These are phyloP conservation scores for Dipus sagitta DNA, from an alignment of 2,797 vertebrate species.

Conservation along the genomic window DNA sequence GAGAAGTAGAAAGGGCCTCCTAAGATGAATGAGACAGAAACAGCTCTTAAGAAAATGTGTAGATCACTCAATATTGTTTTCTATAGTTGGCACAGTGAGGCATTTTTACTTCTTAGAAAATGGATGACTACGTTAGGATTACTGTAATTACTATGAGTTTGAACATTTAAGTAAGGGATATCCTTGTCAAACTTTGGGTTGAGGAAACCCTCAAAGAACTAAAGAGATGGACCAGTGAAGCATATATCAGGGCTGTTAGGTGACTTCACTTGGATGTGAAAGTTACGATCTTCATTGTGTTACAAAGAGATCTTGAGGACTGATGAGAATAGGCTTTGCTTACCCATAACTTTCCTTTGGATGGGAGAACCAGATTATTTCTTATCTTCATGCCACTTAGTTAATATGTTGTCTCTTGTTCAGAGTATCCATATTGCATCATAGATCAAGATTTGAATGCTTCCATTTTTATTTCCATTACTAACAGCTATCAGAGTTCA, in stretches of 20 bases:
- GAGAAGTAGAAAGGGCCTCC: neutral
- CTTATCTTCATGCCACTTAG: neutral
- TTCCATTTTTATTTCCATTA: neutral
- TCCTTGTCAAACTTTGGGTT: neutral
- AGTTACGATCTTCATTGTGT: neutral
- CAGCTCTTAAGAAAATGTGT: neutral
- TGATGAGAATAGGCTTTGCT: neutral
- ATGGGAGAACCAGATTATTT: neutral
- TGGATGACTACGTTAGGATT: neutral
- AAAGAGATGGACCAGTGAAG: neutral
- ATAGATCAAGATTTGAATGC: constrained; percentile 5
- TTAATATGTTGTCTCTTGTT: neutral
- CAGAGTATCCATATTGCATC: neutral
- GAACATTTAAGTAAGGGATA: neutral
- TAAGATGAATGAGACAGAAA: neutral
- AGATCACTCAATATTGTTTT: neutral
- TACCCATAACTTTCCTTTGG: neutral
- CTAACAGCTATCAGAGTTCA: neutral
- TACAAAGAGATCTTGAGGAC: neutral
- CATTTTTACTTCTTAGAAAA: neutral
- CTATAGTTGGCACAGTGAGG: neutral
- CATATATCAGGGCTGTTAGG: too few relatives aligned
- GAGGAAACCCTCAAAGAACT: neutral
- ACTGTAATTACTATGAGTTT: neutral
- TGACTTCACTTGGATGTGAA: neutral